Percentiles rank a stretch among this genome's conserved stretches.
Conservation (phyloP, 2,113 vertebrate genomes). For the Gallinago media region DNA sequence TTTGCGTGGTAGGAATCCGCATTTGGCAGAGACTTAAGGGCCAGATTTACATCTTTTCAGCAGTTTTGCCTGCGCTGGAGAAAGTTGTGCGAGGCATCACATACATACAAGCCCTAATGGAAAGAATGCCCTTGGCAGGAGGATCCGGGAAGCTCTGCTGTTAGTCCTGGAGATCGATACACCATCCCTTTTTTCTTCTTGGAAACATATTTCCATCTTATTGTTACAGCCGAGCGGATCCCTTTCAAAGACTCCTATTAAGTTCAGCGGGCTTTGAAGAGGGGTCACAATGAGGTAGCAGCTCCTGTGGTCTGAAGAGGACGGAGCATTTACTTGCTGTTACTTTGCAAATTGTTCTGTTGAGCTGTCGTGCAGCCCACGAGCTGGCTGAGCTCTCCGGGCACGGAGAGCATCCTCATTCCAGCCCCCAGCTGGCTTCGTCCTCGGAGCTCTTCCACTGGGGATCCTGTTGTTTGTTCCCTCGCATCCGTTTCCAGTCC, state of each 20-base stretch:
- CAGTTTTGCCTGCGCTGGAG: background rate
- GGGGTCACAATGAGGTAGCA: constrained; percentile 18
- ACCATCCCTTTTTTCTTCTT: background rate
- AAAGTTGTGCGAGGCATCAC: background rate
- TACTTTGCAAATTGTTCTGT: background rate
- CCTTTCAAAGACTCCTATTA: constrained; percentile 10
- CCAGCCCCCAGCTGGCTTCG: background rate
- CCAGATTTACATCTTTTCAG: background rate
- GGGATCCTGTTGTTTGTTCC: background rate
- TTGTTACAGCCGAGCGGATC: background rate
- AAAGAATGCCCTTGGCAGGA: background rate
- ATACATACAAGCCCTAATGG: background rate
- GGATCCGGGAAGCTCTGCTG: background rate
- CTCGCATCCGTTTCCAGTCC: background rate
- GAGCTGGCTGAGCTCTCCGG: rapidly evolving
- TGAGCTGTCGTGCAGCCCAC: rapidly evolving
- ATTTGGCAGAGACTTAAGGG: background rate
- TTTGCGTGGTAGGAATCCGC: background rate
- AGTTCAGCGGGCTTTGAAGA: constrained; percentile 34
- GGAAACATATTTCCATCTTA: background rate
- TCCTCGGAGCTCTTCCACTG: background rate
- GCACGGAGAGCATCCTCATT: background rate
- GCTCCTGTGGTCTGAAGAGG: constrained; percentile 26
- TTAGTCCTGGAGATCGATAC: background rate
- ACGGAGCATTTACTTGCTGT: background rate